phyloP scores from a whole-genome alignment of 2,888 invertebrate species.

The Cistogaster globosa region DNA sequence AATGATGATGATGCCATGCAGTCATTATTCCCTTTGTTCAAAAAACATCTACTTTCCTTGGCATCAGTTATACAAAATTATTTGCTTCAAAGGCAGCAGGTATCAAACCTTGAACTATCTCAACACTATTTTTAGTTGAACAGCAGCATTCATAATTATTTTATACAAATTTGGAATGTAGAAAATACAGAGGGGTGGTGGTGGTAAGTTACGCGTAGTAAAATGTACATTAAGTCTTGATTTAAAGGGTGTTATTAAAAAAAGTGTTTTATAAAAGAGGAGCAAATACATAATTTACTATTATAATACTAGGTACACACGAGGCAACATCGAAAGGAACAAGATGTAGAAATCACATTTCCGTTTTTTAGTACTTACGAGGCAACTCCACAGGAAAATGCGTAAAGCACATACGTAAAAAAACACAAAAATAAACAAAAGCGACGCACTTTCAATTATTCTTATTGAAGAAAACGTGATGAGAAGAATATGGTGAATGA shows the following conservation, averaged over 20 bases:
- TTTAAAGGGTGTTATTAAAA: slow-evolving; percentile 1
- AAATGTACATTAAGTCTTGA: background rate
- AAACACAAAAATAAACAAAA: too few species aligned
- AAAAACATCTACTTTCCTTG: background rate
- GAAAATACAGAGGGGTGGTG: slow-evolving; percentile 23
- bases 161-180: background rate
- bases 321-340: too few species aligned
- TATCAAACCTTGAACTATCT: slow-evolving; percentile 54
- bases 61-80: background rate
- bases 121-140: slow-evolving; percentile 41
- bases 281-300: too few species aligned
- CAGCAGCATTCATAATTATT: slow-evolving; percentile 14
- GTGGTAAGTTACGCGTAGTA: slow-evolving; percentile 10
- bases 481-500: too few species aligned
- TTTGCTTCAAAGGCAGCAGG: slow-evolving; percentile 22
- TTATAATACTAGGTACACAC: too few species aligned
- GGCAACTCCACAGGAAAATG: too few species aligned
- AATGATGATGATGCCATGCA: background rate
- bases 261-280: too few species aligned
- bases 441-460: too few species aligned
- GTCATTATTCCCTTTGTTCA: slow-evolving; percentile 21
- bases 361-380: too few species aligned
- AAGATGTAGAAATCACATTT: too few species aligned
- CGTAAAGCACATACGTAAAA: too few species aligned
- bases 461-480: too few species aligned